Conservation (phyloP, 2,113 vertebrate genomes). For the Chaetodon trifascialis region DNA sequence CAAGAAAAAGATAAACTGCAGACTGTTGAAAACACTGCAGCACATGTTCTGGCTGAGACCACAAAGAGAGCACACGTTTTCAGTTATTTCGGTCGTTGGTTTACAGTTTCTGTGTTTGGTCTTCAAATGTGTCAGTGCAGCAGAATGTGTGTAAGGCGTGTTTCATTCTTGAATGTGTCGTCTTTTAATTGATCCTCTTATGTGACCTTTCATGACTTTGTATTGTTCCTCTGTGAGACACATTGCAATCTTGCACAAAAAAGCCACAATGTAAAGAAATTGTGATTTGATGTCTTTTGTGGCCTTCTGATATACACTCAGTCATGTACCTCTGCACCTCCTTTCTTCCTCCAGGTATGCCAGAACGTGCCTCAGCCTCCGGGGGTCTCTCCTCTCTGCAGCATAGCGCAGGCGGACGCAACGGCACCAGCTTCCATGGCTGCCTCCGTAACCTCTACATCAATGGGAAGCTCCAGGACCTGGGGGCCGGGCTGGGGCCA, state of each 20-base stretch:
- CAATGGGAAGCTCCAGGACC: constrained; percentile 95
- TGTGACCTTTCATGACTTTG: not conserved
- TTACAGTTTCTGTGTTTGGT: not conserved
- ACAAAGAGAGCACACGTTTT: not conserved
- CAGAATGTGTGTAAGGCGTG: not conserved
- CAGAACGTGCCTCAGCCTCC: constrained; percentile 79
- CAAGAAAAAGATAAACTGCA: constrained; percentile 15
- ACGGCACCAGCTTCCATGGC: constrained; percentile 95
- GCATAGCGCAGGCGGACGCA: constrained; percentile 90
- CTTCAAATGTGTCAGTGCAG: not conserved
- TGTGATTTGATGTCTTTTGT: not conserved
- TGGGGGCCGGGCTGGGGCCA: constrained; percentile 89
- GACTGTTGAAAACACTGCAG: constrained; percentile 2
- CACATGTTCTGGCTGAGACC: not conserved
- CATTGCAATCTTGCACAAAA: not conserved
- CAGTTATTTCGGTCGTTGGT: not conserved
- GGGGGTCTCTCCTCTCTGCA: constrained; percentile 87
- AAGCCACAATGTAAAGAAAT: not conserved
- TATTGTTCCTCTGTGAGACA: not conserved
- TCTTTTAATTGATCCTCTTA: not conserved
- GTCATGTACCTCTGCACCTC: not conserved
- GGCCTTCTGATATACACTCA: not conserved
- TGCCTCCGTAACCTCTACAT: constrained; percentile 95
- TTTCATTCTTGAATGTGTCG: not conserved
- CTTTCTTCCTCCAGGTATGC: constrained; percentile 88